phyloP scores from a whole-genome alignment of 2,113 vertebrate genomes.

The Bagarius yarrelli region DNA sequence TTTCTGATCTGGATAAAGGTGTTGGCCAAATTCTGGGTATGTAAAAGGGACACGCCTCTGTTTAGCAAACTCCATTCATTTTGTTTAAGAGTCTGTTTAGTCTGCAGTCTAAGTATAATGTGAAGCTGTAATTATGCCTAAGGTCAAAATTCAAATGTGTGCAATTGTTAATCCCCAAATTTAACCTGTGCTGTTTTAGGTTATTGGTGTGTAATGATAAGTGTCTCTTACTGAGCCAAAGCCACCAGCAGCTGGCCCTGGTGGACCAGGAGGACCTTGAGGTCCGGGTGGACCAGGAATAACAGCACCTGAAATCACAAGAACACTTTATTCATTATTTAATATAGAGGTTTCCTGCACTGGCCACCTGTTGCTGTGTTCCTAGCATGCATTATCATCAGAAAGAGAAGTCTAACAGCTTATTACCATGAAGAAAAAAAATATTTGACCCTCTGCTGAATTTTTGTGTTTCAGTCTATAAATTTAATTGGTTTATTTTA shows the following conservation, averaged over 20 bases:
- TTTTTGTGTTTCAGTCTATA: no score
- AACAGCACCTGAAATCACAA: conserved; percentile 67
- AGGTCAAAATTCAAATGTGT: neutral
- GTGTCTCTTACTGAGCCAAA: conserved; percentile 75
- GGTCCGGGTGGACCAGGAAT: conserved; percentile 85
- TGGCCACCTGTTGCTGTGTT: neutral
- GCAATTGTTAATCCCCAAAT: no score
- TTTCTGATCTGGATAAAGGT: no score
- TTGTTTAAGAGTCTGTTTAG: neutral
- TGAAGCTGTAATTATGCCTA: neutral
- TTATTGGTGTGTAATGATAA: neutral
- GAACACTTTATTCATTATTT: conserved; percentile 20
- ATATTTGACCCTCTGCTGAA: no score
- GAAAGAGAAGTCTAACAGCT: no score
- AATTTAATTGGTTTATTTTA: no score
- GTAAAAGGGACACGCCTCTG: neutral
- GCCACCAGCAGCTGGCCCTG: conserved; percentile 71
- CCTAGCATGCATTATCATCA: neutral
- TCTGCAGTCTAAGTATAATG: neutral
- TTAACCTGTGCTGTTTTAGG: neutral
- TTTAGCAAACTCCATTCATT: neutral
- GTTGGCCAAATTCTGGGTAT: no score
- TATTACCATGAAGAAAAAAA: no score
- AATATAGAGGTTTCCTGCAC: neutral
- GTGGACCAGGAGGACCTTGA: conserved; percentile 84